Evolutionary conservation across 2,888 invertebrate genomes (phyloP).

Genomic region (Agrotis clavis): DNA sequence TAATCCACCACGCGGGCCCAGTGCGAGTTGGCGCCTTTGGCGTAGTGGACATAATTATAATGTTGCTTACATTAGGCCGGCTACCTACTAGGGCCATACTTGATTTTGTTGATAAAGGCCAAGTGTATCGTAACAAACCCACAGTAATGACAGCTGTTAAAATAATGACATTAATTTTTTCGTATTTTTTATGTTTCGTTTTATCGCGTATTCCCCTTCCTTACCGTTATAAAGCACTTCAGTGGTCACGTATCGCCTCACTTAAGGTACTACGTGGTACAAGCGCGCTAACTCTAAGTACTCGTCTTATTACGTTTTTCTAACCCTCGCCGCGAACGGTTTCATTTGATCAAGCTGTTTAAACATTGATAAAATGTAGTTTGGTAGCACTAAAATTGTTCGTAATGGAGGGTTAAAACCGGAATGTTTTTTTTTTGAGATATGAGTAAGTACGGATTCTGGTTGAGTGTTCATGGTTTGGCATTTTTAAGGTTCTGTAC

Average conservation of each 20-base stretch:
- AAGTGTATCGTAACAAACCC: too few species aligned
- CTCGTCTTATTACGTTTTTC: constrained; percentile 56
- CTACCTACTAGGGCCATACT: too few species aligned
- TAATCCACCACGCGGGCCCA: too few species aligned
- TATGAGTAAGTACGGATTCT: too few species aligned
- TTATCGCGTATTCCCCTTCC: not conserved
- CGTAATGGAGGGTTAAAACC: constrained; percentile 34
- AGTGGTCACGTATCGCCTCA: constrained; percentile 58
- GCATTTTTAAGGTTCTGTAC: too few species aligned
- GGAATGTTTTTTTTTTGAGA: constrained; percentile 14
- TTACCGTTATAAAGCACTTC: constrained; percentile 36
- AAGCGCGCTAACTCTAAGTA: constrained; percentile 51
- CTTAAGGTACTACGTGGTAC: constrained; percentile 63
- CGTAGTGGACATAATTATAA: too few species aligned
- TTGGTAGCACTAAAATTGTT: constrained; percentile 24
- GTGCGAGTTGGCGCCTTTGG: too few species aligned
- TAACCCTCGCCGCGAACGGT: constrained; percentile 27
- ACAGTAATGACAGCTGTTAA: too few species aligned
- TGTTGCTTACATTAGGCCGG: too few species aligned
- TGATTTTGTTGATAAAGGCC: too few species aligned
- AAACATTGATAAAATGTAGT: constrained; percentile 61
- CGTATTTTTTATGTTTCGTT: too few species aligned
- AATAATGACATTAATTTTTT: too few species aligned
- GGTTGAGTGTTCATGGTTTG: constrained; percentile 4
- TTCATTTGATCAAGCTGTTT: constrained; percentile 57